Conservation (phyloP, 2,797 vertebrate genomes). For the Alectoris magna region DNA sequence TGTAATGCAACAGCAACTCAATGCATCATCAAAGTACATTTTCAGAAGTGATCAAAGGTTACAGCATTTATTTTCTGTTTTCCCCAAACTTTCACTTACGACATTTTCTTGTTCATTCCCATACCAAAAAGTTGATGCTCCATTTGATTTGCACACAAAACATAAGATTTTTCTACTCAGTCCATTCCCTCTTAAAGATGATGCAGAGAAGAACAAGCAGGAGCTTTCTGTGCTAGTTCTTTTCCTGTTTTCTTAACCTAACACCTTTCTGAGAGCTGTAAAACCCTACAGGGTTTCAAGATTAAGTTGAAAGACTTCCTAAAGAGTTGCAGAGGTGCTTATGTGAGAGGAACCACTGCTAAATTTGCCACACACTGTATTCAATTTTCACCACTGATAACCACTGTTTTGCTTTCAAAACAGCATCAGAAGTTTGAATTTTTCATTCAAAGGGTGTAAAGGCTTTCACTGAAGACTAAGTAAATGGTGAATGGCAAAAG, state of each 20-base stretch:
- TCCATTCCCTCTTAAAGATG: neutral
- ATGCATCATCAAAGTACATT: too few relatives aligned
- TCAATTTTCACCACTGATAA: slow-evolving; percentile 17
- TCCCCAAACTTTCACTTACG: too few relatives aligned
- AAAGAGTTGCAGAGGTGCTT: slow-evolving; percentile 31
- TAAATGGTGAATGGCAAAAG: neutral
- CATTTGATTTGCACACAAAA: too few relatives aligned
- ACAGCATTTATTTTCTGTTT: too few relatives aligned
- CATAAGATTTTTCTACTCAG: too few relatives aligned
- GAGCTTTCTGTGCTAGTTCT: slow-evolving; percentile 19
- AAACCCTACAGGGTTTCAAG: slow-evolving; percentile 26
- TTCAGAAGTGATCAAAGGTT: too few relatives aligned
- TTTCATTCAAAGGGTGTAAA: neutral
- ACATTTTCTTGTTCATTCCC: too few relatives aligned
- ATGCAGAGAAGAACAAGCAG: neutral
- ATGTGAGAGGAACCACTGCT: slow-evolving; percentile 9
- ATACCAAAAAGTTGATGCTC: too few relatives aligned
- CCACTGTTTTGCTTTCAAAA: neutral
- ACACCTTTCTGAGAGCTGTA: slow-evolving; percentile 42
- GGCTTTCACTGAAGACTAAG: neutral
- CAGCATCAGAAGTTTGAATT: slow-evolving; percentile 11
- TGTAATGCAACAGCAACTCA: too few relatives aligned
- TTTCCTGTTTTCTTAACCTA: slow-evolving; percentile 55
- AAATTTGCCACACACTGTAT: slow-evolving; percentile 24
- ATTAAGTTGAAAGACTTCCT: slow-evolving; percentile 49